Percentiles rank a stretch among this genome's conserved stretches.
Conservation (phyloP, 2,797 vertebrate species). For the Centroberyx gerrardi region DNA sequence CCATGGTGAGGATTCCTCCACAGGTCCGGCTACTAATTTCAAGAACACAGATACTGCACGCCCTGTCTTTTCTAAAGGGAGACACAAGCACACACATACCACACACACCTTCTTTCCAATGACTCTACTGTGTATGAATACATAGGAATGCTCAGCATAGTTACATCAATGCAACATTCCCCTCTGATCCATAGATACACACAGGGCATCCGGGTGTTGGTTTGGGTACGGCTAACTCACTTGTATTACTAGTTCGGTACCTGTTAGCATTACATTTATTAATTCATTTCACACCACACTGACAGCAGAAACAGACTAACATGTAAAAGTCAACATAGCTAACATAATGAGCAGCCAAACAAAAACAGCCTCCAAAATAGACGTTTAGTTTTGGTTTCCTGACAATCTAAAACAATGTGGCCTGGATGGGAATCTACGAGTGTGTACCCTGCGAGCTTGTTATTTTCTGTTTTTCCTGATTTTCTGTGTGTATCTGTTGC, state of each 20-base stretch:
- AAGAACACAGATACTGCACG: conserved; percentile 37
- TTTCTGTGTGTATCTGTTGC: conserved; percentile 29
- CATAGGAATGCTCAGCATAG: conserved; percentile 66
- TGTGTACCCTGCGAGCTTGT: not conserved
- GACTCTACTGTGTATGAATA: conserved; percentile 49
- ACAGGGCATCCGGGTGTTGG: conserved; percentile 40
- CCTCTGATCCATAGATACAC: conserved; percentile 37
- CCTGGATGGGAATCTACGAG: conserved; percentile 13
- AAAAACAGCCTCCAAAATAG: conserved; percentile 4
- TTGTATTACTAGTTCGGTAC: conserved; percentile 1
- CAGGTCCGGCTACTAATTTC: conserved; percentile 53
- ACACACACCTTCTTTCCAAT: conserved; percentile 54
- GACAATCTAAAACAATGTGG: conserved; percentile 16
- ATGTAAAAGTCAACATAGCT: not conserved
- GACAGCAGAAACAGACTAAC: not conserved
- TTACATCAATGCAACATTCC: conserved; percentile 68
- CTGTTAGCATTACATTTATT: conserved; percentile 2
- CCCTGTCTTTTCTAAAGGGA: conserved; percentile 69
- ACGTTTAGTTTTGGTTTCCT: conserved; percentile 21
- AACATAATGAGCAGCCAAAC: conserved; percentile 33
- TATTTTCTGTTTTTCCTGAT: not conserved
- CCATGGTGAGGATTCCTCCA: conserved; percentile 63
- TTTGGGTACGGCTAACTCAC: conserved; percentile 48
- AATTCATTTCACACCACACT: conserved; percentile 21
- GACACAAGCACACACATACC: conserved; percentile 55